Evolutionary conservation across 2,888 invertebrate species (phyloP).

Genomic region (Zygaena filipendulae): DNA sequence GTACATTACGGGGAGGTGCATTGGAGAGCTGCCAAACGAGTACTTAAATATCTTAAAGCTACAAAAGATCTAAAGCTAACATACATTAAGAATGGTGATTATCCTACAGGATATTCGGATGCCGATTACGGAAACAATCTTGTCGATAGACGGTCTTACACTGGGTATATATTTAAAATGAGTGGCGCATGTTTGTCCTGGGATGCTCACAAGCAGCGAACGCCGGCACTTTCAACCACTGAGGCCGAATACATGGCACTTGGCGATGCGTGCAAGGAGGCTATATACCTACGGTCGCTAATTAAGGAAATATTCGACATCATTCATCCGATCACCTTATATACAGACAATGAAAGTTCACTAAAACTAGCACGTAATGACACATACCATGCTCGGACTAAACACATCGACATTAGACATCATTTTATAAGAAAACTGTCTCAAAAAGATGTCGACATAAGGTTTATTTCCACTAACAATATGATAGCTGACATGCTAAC

Average conservation of each 20-base stretch:
- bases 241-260: constrained; percentile 14
- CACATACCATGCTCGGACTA: constrained; percentile 9
- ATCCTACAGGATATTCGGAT: too few relatives aligned
- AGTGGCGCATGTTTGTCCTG: constrained; percentile 5
- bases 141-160: constrained; percentile 13
- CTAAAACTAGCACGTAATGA: constrained; percentile 8
- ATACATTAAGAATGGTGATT: constrained; percentile 4
- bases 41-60: constrained; percentile 10
- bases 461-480: too few relatives aligned
- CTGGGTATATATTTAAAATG: constrained; percentile 10
- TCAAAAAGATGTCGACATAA: too few relatives aligned
- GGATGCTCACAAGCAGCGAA: constrained; percentile 9
- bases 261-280: constrained; percentile 6
- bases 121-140: too few relatives aligned
- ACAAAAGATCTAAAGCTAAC: constrained; percentile 9
- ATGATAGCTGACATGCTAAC: too few relatives aligned
- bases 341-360: constrained; percentile 11
- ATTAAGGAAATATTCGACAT: too few relatives aligned
- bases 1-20: constrained; percentile 10
- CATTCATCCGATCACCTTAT: constrained; percentile 7
- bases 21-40: too few relatives aligned
- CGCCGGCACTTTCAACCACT: constrained; percentile 9
- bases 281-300: too few relatives aligned
- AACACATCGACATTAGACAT: constrained; percentile 12
- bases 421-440: too few relatives aligned